A percentile compares a stretch with the other conserved stretches of the same genome.
These are phyloP conservation scores for Hirundo rustica DNA, from an alignment of 2,797 vertebrate genomes.

Conservation along the genomic window DNA sequence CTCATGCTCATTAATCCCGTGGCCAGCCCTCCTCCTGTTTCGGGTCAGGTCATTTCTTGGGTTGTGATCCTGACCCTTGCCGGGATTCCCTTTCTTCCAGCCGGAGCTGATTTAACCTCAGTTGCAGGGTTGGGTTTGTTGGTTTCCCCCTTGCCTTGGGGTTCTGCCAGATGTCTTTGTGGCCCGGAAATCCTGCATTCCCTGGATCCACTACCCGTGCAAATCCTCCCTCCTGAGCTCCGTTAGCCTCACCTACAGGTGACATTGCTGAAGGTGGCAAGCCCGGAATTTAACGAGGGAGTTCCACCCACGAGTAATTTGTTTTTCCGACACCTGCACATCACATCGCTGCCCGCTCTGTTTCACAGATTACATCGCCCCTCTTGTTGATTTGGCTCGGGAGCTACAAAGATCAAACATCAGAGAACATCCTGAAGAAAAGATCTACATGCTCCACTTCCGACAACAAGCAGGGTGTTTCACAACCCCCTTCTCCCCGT, in stretches of 20 bases:
- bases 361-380: accelerated
- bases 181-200: background rate
- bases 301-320: background rate
- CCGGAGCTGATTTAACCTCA: background rate
- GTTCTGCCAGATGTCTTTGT: accelerated
- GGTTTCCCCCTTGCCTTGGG: accelerated
- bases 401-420: background rate
- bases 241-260: accelerated
- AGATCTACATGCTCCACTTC: accelerated
- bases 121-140: accelerated
- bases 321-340: background rate
- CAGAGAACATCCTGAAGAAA: background rate
- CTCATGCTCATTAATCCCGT: accelerated
- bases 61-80: too few species aligned
- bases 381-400: accelerated
- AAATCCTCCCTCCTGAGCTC: accelerated
- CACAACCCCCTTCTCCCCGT: too few species aligned
- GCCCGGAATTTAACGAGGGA: accelerated
- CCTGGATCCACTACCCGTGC: accelerated
- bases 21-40: background rate
- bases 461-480: background rate
- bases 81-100: background rate
- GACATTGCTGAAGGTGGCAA: accelerated
- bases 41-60: accelerated
- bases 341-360: background rate